These are phyloP conservation scores for Xiphorhynchus erythropygius DNA, from an alignment of 2,797 vertebrate genomes.

Conservation along the genomic window DNA sequence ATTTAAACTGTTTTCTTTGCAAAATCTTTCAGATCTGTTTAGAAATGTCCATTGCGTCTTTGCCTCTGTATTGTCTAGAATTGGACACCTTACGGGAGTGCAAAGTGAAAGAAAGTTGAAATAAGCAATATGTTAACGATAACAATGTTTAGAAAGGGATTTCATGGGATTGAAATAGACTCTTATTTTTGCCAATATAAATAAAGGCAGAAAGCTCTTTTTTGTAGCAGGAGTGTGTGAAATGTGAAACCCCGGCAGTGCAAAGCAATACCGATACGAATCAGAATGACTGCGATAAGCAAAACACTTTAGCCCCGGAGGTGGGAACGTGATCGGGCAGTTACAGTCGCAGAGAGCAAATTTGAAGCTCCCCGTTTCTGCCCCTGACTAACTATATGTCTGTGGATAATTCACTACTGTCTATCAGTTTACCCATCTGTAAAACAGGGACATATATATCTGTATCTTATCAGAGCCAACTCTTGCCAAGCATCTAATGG, in stretches of 20 bases:
- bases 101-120: not conserved
- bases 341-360: not conserved
- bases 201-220: slow-evolving; percentile 23
- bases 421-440: not conserved
- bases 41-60: not conserved
- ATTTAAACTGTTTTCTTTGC: not conserved
- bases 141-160: not conserved
- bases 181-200: slow-evolving; percentile 5
- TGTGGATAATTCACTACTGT: not conserved
- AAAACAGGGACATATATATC: not conserved
- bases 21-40: not conserved
- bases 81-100: not conserved
- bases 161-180: not conserved
- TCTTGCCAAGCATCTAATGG: not conserved
- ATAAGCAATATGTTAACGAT: not conserved
- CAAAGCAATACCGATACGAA: not conserved
- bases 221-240: not conserved
- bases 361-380: not conserved
- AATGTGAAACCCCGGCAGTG: not conserved
- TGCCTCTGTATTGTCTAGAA: not conserved
- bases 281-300: not conserved
- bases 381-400: not conserved
- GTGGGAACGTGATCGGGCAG: not conserved
- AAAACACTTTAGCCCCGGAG: not conserved
- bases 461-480: not conserved